These are phyloP conservation scores for Pachycephus smyrnensis DNA, from an alignment of 2,888 invertebrate genomes.

Conservation along the genomic window DNA sequence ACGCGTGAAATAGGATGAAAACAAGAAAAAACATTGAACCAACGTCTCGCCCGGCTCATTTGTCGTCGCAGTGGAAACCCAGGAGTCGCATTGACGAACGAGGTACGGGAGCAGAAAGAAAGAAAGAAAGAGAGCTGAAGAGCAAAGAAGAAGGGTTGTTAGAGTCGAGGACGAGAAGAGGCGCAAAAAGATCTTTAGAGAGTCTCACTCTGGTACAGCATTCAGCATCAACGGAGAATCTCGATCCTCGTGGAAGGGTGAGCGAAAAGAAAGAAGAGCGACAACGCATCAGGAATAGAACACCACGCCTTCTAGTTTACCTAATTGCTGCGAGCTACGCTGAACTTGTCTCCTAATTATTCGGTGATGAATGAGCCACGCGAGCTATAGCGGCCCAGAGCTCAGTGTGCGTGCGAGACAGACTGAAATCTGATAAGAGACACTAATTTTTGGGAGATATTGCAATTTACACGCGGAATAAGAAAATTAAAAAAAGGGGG, in stretches of 20 bases:
- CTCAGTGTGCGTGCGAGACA: conserved; percentile 37
- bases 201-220: background rate
- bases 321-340: conserved; percentile 62
- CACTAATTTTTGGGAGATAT: conserved; percentile 48
- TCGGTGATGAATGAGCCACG: conserved; percentile 55
- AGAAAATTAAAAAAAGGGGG: background rate
- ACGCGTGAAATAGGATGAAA: background rate
- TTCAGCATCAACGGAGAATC: background rate
- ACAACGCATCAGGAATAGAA: conserved; percentile 58
- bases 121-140: conserved; percentile 15
- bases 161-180: conserved; percentile 27
- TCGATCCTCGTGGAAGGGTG: conserved; percentile 3
- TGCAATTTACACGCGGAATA: background rate
- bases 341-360: conserved; percentile 65
- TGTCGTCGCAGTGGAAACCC: background rate
- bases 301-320: conserved; percentile 63
- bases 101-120: conserved; percentile 2
- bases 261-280: conserved; percentile 25
- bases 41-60: conserved; percentile 3
- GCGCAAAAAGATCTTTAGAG: conserved; percentile 24
- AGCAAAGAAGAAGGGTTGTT: conserved; percentile 28
- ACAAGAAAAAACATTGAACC: background rate
- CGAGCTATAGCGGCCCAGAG: conserved; percentile 19
- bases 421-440: conserved; percentile 46
- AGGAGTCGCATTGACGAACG: conserved; percentile 3